Conservation (phyloP, 2,888 invertebrate species). For the Mythimna albipuncta region DNA sequence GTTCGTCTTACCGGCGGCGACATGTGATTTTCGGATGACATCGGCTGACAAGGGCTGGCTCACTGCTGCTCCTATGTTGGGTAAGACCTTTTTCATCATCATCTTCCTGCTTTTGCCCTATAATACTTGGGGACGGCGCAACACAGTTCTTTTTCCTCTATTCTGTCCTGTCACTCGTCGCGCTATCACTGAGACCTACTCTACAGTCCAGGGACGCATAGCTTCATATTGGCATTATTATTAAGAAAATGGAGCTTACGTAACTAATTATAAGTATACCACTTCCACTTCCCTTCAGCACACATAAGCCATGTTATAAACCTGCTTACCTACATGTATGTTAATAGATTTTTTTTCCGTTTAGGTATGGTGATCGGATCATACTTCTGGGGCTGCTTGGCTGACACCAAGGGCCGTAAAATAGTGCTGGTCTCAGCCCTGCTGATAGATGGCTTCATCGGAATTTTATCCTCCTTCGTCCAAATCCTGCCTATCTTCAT, state of each 20-base stretch:
- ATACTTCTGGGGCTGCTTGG: conserved; percentile 96
- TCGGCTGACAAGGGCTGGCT: conserved; percentile 95
- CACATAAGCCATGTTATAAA: neutral
- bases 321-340: neutral
- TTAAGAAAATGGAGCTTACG: too few species aligned
- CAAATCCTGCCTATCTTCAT: conserved; percentile 94
- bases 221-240: too few species aligned
- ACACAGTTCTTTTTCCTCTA: too few species aligned
- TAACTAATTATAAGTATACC: too few species aligned
- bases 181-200: too few species aligned
- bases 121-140: too few species aligned
- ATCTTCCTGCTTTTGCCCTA: too few species aligned
- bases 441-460: conserved; percentile 93
- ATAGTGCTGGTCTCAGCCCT: conserved; percentile 93
- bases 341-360: conserved; percentile 4
- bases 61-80: conserved; percentile 94
- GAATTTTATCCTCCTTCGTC: conserved; percentile 93
- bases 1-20: conserved; percentile 95
- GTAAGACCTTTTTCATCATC: conserved; percentile 80
- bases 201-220: too few species aligned
- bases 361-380: conserved; percentile 95
- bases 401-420: conserved; percentile 95
- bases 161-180: too few species aligned
- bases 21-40: conserved; percentile 95
- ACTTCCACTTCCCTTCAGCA: too few species aligned